phyloP scores from a whole-genome alignment of 1,140 invertebrate genomes.

The Leptonema lineaticorne region DNA sequence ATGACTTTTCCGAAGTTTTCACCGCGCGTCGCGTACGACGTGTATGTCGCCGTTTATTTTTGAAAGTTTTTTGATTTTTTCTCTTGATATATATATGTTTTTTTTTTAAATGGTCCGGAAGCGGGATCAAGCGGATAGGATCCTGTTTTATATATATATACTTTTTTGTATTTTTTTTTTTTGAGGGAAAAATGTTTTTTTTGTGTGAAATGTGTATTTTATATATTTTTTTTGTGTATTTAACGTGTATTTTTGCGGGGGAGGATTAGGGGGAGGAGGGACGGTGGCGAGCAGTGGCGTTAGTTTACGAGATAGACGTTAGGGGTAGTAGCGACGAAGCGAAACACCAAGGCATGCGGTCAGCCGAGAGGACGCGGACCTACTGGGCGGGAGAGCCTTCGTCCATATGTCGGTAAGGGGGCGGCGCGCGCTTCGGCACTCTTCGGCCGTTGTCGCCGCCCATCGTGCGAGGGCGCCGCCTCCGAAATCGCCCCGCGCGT shows the following conservation, averaged over 20 bases:
- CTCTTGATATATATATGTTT: not conserved
- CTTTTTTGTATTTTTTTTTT: too few species aligned
- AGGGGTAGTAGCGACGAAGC: constrained; percentile 52
- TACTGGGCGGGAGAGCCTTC: constrained; percentile 49
- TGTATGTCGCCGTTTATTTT: too few species aligned
- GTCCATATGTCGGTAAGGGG: constrained; percentile 48
- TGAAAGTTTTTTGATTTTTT: not conserved
- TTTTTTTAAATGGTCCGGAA: not conserved
- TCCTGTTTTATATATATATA: not conserved
- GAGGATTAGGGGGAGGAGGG: constrained; percentile 38
- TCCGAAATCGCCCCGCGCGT: not conserved
- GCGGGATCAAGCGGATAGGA: not conserved
- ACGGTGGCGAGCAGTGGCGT: too few species aligned
- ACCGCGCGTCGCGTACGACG: too few species aligned
- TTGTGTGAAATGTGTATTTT: not conserved
- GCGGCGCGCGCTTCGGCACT: constrained; percentile 19
- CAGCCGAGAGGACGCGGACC: constrained; percentile 59
- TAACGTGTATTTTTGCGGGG: constrained; percentile 14
- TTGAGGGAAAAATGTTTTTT: too few species aligned
- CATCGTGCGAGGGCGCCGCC: constrained; percentile 8
- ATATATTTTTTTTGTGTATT: constrained; percentile 24
- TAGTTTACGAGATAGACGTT: constrained; percentile 26
- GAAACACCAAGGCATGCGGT: constrained; percentile 59
- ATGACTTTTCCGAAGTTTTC: too few species aligned
- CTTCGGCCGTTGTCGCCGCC: constrained; percentile 32